Conservation (phyloP, 2,888 invertebrate species). For the Cheilosia pagana region DNA sequence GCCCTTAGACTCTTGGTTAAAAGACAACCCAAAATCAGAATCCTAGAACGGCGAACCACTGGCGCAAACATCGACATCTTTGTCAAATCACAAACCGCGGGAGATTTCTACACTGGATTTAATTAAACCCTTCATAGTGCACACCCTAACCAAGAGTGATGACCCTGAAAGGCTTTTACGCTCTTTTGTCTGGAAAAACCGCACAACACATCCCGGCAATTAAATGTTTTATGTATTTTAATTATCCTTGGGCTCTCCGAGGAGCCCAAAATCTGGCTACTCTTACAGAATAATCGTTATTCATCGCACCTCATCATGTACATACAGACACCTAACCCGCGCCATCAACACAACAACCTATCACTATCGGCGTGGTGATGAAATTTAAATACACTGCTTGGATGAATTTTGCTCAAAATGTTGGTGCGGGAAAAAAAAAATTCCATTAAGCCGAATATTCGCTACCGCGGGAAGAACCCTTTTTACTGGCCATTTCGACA, state of each 20-base stretch:
- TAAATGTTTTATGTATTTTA: constrained; percentile 72
- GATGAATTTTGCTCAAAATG: constrained; percentile 40
- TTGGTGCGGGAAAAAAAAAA: constrained; percentile 36
- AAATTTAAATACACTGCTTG: constrained; percentile 26
- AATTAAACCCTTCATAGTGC: constrained; percentile 64
- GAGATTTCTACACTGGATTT: constrained; percentile 57
- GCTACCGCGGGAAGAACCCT: constrained; percentile 26
- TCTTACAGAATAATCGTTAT: constrained; percentile 1
- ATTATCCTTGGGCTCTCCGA: constrained; percentile 58
- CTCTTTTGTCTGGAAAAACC: constrained; percentile 30
- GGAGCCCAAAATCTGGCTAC: constrained; percentile 26
- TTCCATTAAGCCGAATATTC: constrained; percentile 56
- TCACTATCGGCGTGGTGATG: constrained; percentile 47
- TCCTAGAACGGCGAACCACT: constrained; percentile 9
- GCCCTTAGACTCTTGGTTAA: background rate
- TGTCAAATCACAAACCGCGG: constrained; percentile 52
- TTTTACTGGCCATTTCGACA: background rate
- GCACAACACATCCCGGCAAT: constrained; percentile 49
- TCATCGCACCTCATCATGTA: background rate
- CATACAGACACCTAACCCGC: no score
- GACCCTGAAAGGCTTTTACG: constrained; percentile 29
- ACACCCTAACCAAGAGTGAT: background rate
- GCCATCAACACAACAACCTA: constrained; percentile 29
- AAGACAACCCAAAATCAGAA: constrained; percentile 4
- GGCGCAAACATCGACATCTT: constrained; percentile 23